phyloP scores from a whole-genome alignment of 2,888 invertebrate genomes.

The Osmoderma eremita region DNA sequence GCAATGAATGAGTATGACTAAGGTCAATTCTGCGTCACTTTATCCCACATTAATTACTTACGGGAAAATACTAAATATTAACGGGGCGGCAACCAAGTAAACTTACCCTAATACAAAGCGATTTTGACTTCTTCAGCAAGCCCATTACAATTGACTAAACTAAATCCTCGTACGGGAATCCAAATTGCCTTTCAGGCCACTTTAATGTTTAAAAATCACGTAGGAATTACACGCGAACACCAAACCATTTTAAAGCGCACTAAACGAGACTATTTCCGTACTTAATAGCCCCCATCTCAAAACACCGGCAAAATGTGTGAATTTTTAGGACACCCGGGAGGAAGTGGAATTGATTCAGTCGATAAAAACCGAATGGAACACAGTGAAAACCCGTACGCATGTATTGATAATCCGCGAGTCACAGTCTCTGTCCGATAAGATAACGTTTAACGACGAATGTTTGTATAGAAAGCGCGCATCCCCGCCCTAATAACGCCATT shows the following conservation, averaged over 20 bases:
- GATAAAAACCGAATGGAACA: neutral
- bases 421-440: slow-evolving; percentile 15
- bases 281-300: neutral
- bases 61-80: too few species aligned
- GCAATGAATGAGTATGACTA: too few species aligned
- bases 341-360: slow-evolving; percentile 23
- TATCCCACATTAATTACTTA: too few species aligned
- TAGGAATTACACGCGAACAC: neutral
- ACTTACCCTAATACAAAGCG: slow-evolving; percentile 38
- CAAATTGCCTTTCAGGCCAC: too few species aligned
- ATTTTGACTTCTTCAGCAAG: slow-evolving; percentile 36
- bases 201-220: neutral
- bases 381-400: slow-evolving; percentile 20
- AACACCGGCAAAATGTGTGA: too few species aligned
- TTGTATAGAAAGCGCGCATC: neutral
- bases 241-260: neutral
- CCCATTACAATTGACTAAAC: slow-evolving; percentile 26
- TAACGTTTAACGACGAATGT: slow-evolving; percentile 18
- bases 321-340: too few species aligned
- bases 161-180: neutral
- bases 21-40: too few species aligned
- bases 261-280: too few species aligned
- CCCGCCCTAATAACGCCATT: too few species aligned
- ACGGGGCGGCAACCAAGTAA: neutral
- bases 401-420: neutral